phyloP scores from a whole-genome alignment of 2,888 invertebrate species.

The Cryptocephalus moraei region DNA sequence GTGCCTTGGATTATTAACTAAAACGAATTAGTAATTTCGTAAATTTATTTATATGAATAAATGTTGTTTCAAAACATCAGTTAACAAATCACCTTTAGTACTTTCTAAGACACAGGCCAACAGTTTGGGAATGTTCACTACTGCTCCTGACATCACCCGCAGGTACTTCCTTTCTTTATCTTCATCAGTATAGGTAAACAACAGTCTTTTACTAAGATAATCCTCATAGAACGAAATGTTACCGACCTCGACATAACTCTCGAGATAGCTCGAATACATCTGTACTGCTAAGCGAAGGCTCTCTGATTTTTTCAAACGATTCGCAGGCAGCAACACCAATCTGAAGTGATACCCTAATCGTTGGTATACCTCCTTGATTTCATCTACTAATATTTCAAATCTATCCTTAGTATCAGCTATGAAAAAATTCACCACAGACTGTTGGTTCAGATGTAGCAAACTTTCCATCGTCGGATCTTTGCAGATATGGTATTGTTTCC shows the following conservation, averaged over 20 bases:
- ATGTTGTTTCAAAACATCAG: conserved; percentile 5
- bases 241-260: conserved; percentile 62
- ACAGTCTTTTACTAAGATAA: conserved; percentile 67
- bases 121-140: conserved; percentile 63
- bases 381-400: conserved; percentile 46
- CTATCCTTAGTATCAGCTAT: conserved; percentile 39
- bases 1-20: conserved; percentile 42
- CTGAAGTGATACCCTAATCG: conserved; percentile 58
- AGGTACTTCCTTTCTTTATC: conserved; percentile 51
- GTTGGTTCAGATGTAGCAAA: conserved; percentile 59
- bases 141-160: conserved; percentile 59
- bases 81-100: conserved; percentile 27
- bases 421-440: conserved; percentile 59
- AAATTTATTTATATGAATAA: conserved; percentile 1
- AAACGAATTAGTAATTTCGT: not conserved
- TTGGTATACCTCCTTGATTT: conserved; percentile 50
- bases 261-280: conserved; percentile 57
- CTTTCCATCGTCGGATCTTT: conserved; percentile 30
- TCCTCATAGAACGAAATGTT: conserved; percentile 60
- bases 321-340: conserved; percentile 50
- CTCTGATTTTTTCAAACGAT: conserved; percentile 53
- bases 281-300: conserved; percentile 58
- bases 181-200: conserved; percentile 49
- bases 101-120: conserved; percentile 64
- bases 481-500: conserved; percentile 55